Base-by-base conservation (phyloP, 1,140 invertebrate species). In the Antheraea mylitta region DNA sequence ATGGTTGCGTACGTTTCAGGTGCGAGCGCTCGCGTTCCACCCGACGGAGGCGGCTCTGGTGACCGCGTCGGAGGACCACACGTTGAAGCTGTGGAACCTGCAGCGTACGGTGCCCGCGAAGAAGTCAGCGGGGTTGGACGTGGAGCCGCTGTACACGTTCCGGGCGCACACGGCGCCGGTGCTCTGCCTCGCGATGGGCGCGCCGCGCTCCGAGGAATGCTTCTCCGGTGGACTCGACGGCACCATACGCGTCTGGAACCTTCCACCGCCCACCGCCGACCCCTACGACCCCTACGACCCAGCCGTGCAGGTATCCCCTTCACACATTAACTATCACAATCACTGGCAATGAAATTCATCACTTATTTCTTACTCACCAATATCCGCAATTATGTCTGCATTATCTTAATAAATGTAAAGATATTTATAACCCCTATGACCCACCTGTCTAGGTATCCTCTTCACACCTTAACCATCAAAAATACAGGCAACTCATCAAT, bases 111-210 rank as follows among this genome's bases (percentile, higher is more conserved):
- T 98, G 73, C 97, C 98, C 82, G 97, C 98, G 65, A 99, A 99
- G 94, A 99, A 99, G 95, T 98, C 98, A 58, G 97, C 98, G 68
- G 98, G 97, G 18, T 93, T 99, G 74, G 99, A 99, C 92, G 98
- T 99, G 70, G 99, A 99, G 92, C 99, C 99, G 53, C 94, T 99
- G 58, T 99, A 99, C 90, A 99, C 99, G 73, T 99, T 99, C 93
- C 95, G 98, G 78, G 97, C 96, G 45, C 99, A 99, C 90, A 95
- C 95, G 48, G 98, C 97, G 48, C 96, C 98, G 36, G 98, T 99
- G 58, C 93, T 99, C 36, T 98, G 97, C 93, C 93, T 99, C 81
- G 97, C 97, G 16, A 98, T 99, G 95, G 97, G 96, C 74, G 95
- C 96, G 48, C 96, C 95, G 60, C 98, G 98, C 59, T 98, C 98